Evolutionary conservation across 2,113 vertebrate species (phyloP).

Genomic region (Alethe castanea): DNA sequence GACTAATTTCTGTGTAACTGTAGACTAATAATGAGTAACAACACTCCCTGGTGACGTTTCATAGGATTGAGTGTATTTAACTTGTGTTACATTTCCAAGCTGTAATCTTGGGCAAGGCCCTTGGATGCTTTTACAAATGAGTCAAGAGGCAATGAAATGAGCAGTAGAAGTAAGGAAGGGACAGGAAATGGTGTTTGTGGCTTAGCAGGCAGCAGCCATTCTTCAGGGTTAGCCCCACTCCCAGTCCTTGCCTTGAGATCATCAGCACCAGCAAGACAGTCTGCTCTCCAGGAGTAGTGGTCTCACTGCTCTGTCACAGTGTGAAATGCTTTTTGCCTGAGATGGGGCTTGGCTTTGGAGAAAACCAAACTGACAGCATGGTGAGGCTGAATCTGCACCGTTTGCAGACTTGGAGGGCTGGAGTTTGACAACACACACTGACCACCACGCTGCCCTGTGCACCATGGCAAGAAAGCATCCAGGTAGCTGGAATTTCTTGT

Average conservation of each 20-base stretch:
- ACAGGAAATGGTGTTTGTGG: neutral
- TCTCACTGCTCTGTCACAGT: neutral
- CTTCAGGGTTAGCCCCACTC: neutral
- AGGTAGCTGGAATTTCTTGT: neutral
- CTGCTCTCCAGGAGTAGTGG: neutral
- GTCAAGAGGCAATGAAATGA: neutral
- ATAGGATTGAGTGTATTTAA: conserved; percentile 5
- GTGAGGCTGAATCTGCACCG: rapidly evolving
- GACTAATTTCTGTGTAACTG: neutral
- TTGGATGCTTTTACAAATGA: neutral
- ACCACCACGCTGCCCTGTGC: rapidly evolving
- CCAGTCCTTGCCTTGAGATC: neutral
- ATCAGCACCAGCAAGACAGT: neutral
- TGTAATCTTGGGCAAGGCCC: neutral
- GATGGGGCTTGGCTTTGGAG: neutral
- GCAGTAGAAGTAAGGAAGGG: neutral
- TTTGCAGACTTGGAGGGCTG: neutral
- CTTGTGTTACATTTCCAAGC: neutral
- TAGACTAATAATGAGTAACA: neutral
- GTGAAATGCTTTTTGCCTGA: neutral
- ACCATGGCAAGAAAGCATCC: neutral
- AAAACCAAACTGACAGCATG: rapidly evolving
- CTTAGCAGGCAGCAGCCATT: neutral
- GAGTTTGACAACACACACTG: neutral
- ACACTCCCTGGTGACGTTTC: neutral